A percentile compares a stretch with the other conserved stretches of the same genome.
phyloP scores from a whole-genome alignment of 2,797 vertebrate species.

The Potorous gilbertii region DNA sequence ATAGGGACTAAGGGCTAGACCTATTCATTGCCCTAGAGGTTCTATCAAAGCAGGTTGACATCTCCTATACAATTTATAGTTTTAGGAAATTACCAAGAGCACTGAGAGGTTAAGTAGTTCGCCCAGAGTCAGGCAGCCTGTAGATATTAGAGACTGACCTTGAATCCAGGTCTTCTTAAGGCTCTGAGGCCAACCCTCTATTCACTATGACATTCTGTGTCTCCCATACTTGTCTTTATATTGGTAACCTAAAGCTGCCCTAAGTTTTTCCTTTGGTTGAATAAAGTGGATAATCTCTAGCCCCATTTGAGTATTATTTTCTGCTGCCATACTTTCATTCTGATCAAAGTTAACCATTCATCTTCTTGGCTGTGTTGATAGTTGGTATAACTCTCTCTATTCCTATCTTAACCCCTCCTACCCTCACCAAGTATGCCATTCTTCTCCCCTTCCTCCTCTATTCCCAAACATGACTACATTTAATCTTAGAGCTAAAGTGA shows the following conservation, averaged over 20 bases:
- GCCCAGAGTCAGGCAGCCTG: not conserved
- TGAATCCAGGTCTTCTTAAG: not conserved
- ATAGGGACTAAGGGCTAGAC: not conserved
- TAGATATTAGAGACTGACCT: not conserved
- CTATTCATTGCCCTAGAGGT: not conserved
- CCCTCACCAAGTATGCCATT: not conserved
- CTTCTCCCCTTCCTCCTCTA: not conserved
- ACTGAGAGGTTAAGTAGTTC: not conserved
- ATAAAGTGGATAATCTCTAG: not conserved
- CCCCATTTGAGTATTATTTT: not conserved
- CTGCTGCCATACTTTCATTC: not conserved
- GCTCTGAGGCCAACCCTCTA: not conserved
- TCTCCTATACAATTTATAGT: not conserved
- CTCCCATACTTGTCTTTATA: not conserved
- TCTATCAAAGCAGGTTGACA: not conserved
- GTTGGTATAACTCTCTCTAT: not conserved
- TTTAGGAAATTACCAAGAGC: not conserved
- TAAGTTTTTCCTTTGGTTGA: conserved; percentile 29
- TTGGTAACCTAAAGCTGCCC: not conserved
- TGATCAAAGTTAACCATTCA: conserved; percentile 32
- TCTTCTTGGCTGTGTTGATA: not conserved
- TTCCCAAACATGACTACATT: not conserved
- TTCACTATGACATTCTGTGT: not conserved
- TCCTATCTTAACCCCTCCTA: not conserved
- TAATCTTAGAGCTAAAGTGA: not conserved